Evolutionary conservation across 1,140 invertebrate genomes (phyloP), one percentile per base, ranked within the genome.

Genomic region (Pteromalus puparum): DNA sequence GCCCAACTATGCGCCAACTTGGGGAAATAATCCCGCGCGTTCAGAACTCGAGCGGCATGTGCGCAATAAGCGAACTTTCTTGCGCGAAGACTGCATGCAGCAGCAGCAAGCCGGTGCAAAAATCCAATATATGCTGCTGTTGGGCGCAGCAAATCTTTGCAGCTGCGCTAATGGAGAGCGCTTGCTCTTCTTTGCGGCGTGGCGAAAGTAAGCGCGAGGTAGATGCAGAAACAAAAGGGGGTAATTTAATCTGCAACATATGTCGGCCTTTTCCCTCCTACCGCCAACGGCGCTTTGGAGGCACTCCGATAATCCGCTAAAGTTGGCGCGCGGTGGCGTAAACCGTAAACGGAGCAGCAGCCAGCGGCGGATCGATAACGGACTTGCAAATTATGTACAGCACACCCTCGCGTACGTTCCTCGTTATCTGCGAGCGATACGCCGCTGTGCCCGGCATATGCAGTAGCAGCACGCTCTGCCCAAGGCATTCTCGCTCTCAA

Each of bases 311-410:
- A 74, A 74, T 74, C 72, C 30, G 79, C 67, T 70, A 80, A 80
- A 80, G 38, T 72, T 80, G 30, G 30, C 30, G 30, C 10, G 67
- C 65, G 65, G 38, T 24, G 38, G 12, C 67, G 24, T 28, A 21
- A 72, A 74, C 34, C 24, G 67, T n/a, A n/a, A n/a, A n/a, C n/a
- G n/a, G n/a, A n/a, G n/a, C n/a, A 80, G 53, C 42, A 70, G 53
- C 12, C 24, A 28, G n/a, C 21, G 28, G 67, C 72, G 72, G 78
- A 80, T 70, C 65, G 78, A 80, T 72, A 72, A 34, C 61, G 78
- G 28, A 67, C 68, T 80, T 74, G 83, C 68, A 75, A 84, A 84
- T 84, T 84, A 84, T 84, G 82, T 61, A 74, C 67, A 72, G 46
- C 83, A 67, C 73, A 68, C 67, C 7, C 38, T 21, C 72, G 67